A percentile compares a stretch with the other conserved stretches of the same genome.
These are phyloP conservation scores for Acanthosepion esculentum DNA, from an alignment of 2,888 invertebrate species.

Conservation along the genomic window DNA sequence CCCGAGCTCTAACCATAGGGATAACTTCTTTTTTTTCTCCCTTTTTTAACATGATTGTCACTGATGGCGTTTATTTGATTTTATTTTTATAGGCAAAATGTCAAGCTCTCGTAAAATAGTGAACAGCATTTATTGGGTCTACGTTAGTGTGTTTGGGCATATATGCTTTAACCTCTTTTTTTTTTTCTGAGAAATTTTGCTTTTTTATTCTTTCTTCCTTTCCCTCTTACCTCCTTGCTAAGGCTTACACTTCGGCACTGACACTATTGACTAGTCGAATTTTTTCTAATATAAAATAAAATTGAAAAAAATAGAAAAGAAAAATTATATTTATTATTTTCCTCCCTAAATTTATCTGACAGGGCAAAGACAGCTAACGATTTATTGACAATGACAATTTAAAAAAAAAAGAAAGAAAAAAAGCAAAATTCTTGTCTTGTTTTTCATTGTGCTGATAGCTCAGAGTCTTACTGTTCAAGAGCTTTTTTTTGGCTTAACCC, in stretches of 20 bases:
- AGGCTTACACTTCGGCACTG: background rate
- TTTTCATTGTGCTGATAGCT: background rate
- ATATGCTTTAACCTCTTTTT: background rate
- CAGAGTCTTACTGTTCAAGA: background rate
- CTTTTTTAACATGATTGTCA: too few relatives aligned
- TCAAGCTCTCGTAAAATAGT: too few relatives aligned
- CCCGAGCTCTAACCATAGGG: too few relatives aligned
- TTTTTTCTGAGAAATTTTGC: background rate
- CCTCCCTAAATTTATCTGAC: background rate
- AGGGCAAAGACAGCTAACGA: background rate
- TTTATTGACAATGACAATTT: conserved; percentile 6
- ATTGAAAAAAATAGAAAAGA: background rate
- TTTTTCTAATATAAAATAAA: background rate
- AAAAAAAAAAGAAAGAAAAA: background rate
- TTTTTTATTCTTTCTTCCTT: background rate
- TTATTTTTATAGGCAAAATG: too few relatives aligned
- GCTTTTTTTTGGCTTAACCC: background rate
- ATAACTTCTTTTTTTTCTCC: too few relatives aligned
- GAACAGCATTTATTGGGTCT: too few relatives aligned
- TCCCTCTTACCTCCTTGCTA: background rate
- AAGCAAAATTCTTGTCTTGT: background rate
- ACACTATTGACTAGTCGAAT: background rate
- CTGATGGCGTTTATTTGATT: too few relatives aligned
- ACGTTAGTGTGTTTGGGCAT: too few relatives aligned
- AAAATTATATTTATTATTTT: background rate